Evolutionary conservation across 92 coral and sea anemone species (phyloP), one percentile per base, ranked within the genome.

Genomic region (Palythoa grandiflora): DNA sequence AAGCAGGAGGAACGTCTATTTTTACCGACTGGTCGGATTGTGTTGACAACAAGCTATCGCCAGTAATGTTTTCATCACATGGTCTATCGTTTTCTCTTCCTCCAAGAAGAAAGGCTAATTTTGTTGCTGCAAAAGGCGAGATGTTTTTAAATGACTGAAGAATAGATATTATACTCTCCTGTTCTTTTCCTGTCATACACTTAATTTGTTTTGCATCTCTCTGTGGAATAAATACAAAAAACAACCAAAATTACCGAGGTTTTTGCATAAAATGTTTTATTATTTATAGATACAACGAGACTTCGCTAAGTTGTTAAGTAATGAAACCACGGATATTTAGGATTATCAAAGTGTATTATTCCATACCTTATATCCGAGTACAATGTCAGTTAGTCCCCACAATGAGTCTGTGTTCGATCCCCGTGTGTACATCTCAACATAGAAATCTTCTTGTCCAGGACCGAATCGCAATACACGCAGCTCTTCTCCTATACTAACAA

Each of bases 331-430:
- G 0, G 28, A 28, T 28, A 28, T 28, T 0, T 28, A 28, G 28
- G 28, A 28, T 28, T 28, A 28, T 28, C 28, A 28, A 28, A 28
- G 28, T 44, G 7, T 44, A 0, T 44, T 8, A 44, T 44, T 3
- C 5, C 36, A 3, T 66, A 81, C 86, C 86, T 81, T 81, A 47
- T 81, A 81, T 20, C 86, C 86, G 20, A 81, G 74, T 20, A 81
- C 40, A 59, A 81, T 48, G n/a, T 81, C 86, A 3, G 86, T 48
- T 16, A 66, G 86, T 44, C 86, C 75, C 86, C 86, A 81, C 28
- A 81, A 5, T 3, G 61, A 81, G 48, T 54, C 35, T 21, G 86
- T 14, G 4, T 19, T 44, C 11, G 75, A 9, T 6, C 48, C 40
- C 19, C 48, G 61, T 8, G 59, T 55, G 20, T 81, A 81, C 86